Evolutionary conservation across 2,797 vertebrate species (phyloP), one percentile per base, ranked within the genome.

Genomic region (Gobio occitaniae): DNA sequence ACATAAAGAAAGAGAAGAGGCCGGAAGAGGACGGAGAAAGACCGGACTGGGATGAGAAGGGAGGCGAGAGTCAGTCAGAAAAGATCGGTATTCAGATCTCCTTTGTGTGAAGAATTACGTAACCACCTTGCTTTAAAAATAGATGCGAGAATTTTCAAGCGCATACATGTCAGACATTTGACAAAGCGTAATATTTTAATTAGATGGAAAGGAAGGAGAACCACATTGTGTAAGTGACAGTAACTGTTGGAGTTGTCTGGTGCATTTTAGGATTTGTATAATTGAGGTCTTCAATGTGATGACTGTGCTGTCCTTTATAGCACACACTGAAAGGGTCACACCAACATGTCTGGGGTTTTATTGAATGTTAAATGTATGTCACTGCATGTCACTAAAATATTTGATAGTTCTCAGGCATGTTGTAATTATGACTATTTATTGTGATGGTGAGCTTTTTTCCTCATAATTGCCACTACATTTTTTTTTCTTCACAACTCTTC

Each of bases 91-190:
- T 76, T 59, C 32, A 61, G 41, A 78, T 82, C 50, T 59, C 44
- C 69, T 54, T 75, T 85, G 78, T 65, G 78, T 68, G n/a, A 66
- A 47, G 44, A 75, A 82, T 68, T 86, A 78, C n/a, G 50, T 84
- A 84, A 70, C 61, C 48, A 78, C 48, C 74, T 77, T 78, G 63
- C 63, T 78, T 69, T 78, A 84, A 69, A 84, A 68, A 84, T 84
- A 84, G 74, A 78, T 2, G 47, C 32, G 6, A 66, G 56, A 69
- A 38, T 68, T 69, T 83, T 56, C 52, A 15, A 61, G 63, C 48
- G 56, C 83, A 70, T 78, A 8, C 50, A 77, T 70, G 50, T 56
- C 83, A 78, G 76, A 70, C 82, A 47, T 78, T 84, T 84, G 63
- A 84, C 61, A 84, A 84, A 47, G 63, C 65, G 36, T 78, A 70